These are phyloP conservation scores for Lucinisca nassula DNA, from an alignment of 2,888 invertebrate species.

Conservation along the genomic window DNA sequence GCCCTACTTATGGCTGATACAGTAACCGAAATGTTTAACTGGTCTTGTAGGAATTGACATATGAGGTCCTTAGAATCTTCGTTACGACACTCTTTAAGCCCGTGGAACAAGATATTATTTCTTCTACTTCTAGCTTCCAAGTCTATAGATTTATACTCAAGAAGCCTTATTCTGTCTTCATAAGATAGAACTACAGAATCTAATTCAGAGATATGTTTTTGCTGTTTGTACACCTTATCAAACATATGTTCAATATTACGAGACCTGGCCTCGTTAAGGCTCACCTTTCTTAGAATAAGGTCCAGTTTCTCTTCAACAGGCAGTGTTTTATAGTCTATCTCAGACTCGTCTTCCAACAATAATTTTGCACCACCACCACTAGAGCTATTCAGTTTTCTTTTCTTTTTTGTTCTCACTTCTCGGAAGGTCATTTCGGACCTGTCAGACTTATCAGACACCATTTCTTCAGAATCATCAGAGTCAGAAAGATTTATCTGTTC, in stretches of 20 bases:
- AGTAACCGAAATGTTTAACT: background rate
- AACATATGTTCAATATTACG: background rate
- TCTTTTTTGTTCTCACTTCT: background rate
- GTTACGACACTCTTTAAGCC: background rate
- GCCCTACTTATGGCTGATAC: background rate
- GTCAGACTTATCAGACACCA: background rate
- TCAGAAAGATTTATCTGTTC: too few species aligned
- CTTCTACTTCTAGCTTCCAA: background rate
- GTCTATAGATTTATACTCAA: background rate
- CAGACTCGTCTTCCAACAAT: background rate
- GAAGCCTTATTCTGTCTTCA: background rate
- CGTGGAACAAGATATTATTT: background rate
- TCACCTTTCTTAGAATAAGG: background rate
- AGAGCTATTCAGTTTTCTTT: background rate
- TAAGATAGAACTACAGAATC: background rate
- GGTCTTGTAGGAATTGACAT: background rate
- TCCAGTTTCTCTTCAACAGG: background rate
- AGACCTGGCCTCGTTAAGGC: background rate
- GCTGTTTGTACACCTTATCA: background rate
- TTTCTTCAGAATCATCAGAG: too few species aligned
- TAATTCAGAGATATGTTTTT: background rate
- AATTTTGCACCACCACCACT: background rate
- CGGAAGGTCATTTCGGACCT: background rate
- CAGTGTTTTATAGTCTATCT: background rate
- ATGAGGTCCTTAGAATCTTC: background rate